A percentile compares a stretch with the other conserved stretches of the same genome.
Evolutionary conservation across 1,140 invertebrate species (phyloP).

Genomic region (Whitmania pigra): DNA sequence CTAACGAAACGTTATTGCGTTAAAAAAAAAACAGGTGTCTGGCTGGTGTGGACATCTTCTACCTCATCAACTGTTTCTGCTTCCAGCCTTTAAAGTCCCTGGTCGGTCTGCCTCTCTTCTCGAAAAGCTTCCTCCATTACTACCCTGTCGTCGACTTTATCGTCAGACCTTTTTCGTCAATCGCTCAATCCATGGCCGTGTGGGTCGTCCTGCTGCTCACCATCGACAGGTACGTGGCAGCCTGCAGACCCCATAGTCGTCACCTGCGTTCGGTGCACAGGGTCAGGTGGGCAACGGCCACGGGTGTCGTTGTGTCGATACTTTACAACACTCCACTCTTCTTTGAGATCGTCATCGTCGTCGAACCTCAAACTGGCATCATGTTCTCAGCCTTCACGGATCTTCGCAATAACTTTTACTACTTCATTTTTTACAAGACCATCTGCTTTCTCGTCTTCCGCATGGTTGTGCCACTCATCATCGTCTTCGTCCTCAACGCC

Average conservation of each 20-base stretch:
- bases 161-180: conserved; percentile 18
- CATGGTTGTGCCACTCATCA: conserved; percentile 20
- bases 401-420: conserved; percentile 13
- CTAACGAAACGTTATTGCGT: no score
- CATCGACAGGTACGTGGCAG: conserved; percentile 17
- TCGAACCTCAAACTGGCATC: conserved; percentile 7
- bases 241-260: not conserved
- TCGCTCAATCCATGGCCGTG: conserved; percentile 22
- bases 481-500: conserved; percentile 22
- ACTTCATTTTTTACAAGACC: conserved; percentile 25
- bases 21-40: conserved; percentile 7
- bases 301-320: conserved; percentile 7
- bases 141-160: conserved; percentile 19
- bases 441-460: conserved; percentile 23
- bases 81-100: conserved; percentile 21
- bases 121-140: not conserved
- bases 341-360: conserved; percentile 19
- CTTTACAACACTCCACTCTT: conserved; percentile 24
- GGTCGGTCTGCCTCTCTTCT: conserved; percentile 13
- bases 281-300: conserved; percentile 4
- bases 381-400: conserved; percentile 7
- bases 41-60: conserved; percentile 18
- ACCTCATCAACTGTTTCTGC: conserved; percentile 23
- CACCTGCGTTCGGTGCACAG: not conserved
- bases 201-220: conserved; percentile 24